phyloP scores from a whole-genome alignment of 2,113 vertebrate genomes.

The Bombycilla garrulus region DNA sequence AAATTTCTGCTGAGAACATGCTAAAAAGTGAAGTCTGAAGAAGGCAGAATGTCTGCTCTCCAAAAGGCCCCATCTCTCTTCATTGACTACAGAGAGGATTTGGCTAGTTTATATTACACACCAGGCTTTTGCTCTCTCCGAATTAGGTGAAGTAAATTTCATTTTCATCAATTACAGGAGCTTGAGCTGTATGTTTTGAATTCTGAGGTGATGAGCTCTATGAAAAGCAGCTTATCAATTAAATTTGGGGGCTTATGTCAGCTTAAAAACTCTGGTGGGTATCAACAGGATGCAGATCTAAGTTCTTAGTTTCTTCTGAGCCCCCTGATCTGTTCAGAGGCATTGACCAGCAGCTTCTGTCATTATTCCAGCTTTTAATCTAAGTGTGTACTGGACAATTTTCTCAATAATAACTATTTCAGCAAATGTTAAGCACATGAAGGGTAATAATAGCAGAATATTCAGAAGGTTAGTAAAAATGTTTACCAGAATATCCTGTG shows the following conservation, averaged over 20 bases:
- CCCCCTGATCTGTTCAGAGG: neutral
- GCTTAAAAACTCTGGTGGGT: neutral
- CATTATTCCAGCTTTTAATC: neutral
- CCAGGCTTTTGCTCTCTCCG: neutral
- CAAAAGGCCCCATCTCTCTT: neutral
- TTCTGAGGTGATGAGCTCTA: slow-evolving; percentile 6
- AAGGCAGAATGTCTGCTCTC: neutral
- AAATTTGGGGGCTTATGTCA: neutral
- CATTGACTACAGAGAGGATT: neutral
- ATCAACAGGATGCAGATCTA: neutral
- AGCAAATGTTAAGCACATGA: neutral
- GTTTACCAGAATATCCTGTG: neutral
- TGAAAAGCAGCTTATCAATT: neutral
- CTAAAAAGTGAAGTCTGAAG: neutral
- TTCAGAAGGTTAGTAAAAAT: neutral
- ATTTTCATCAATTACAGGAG: slow-evolving; percentile 20
- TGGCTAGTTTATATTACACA: neutral
- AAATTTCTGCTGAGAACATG: neutral
- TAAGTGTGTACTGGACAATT: neutral
- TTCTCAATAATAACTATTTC: neutral
- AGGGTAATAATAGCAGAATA: neutral
- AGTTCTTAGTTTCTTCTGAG: neutral
- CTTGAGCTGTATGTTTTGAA: neutral
- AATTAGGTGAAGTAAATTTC: neutral
- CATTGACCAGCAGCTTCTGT: neutral